A percentile compares a stretch with the other conserved stretches of the same genome.
Evolutionary conservation across 1,140 invertebrate genomes (phyloP).

Genomic region (Euglossa dilemma): DNA sequence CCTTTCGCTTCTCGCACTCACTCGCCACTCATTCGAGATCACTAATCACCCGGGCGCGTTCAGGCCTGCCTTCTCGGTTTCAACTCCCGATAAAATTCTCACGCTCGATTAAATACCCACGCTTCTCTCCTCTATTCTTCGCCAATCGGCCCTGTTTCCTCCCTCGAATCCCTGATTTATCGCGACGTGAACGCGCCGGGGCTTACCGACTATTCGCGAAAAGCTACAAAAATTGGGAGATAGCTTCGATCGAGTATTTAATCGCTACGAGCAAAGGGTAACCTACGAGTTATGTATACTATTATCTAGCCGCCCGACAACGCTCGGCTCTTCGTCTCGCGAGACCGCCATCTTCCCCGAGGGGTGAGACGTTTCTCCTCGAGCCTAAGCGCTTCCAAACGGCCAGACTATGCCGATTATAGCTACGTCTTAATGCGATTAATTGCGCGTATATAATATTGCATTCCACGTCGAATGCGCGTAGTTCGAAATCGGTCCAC

Average conservation of each 20-base stretch:
- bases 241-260: slow-evolving; percentile 43
- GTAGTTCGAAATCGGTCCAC: slow-evolving; percentile 72
- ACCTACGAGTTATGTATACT: slow-evolving; percentile 42
- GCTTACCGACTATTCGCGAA: slow-evolving; percentile 25
- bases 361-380: slow-evolving; percentile 13
- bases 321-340: not conserved
- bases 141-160: not conserved
- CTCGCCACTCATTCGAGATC: slow-evolving; percentile 54
- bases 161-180: not conserved
- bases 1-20: slow-evolving; percentile 52
- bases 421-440: slow-evolving; percentile 42
- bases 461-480: slow-evolving; percentile 19
- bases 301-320: slow-evolving; percentile 30
- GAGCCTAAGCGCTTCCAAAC: slow-evolving; percentile 45
- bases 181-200: slow-evolving; percentile 36
- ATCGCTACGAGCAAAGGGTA: slow-evolving; percentile 43
- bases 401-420: slow-evolving; percentile 12
- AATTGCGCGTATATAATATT: slow-evolving; percentile 12
- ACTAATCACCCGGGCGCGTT: slow-evolving; percentile 40
- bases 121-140: not conserved
- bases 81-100: not conserved
- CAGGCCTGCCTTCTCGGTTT: not conserved
- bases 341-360: too few relatives aligned
- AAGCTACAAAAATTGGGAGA: slow-evolving; percentile 60
- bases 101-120: not conserved